Evolutionary conservation across 2,113 vertebrate genomes (phyloP).

Genomic region (Amblyopsis rosae): DNA sequence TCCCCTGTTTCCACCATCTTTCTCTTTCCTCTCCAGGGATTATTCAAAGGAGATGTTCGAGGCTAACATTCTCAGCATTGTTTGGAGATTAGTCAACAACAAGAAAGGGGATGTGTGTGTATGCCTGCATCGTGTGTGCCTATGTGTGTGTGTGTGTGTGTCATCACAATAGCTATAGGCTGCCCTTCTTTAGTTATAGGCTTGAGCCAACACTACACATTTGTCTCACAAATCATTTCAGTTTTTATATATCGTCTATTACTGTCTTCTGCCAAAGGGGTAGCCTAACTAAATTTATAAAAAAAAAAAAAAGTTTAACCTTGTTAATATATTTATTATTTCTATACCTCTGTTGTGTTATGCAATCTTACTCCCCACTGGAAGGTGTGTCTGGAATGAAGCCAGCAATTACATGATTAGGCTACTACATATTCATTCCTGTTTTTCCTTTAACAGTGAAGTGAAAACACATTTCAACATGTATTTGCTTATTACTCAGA

Average conservation of each 20-base stretch:
- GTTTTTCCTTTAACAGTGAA: no score
- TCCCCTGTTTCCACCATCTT: constrained; percentile 33
- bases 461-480: neutral
- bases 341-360: neutral
- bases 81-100: constrained; percentile 63
- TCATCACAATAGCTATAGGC: constrained; percentile 6
- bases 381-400: no score
- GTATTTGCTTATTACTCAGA: neutral
- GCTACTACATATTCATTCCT: no score
- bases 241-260: neutral
- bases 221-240: neutral
- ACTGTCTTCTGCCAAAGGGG: neutral
- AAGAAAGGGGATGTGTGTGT: constrained; percentile 34
- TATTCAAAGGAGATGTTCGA: constrained; percentile 57
- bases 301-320: no score
- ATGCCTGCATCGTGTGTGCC: constrained; percentile 5
- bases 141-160: constrained; percentile 2
- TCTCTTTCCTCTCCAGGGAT: constrained; percentile 30
- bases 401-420: no score
- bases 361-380: neutral
- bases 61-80: constrained; percentile 61
- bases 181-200: constrained; percentile 4
- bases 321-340: neutral
- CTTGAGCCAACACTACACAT: neutral
- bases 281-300: neutral